phyloP scores from a whole-genome alignment of 2,888 invertebrate genomes.

The Acronicta aceris region DNA sequence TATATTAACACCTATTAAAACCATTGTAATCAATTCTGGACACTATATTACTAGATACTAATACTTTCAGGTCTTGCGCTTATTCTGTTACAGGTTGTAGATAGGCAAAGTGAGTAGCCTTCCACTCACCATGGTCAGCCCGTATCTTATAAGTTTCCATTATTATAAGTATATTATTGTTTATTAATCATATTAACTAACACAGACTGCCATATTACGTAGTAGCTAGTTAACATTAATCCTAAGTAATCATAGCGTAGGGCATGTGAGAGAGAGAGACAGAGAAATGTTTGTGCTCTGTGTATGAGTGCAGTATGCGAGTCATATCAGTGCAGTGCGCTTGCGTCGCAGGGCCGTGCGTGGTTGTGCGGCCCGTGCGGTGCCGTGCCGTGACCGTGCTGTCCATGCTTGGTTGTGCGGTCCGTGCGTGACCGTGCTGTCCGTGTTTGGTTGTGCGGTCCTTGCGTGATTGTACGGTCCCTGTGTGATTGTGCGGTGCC shows the following conservation, averaged over 20 bases:
- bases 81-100: too few species aligned
- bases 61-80: too few species aligned
- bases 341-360: neutral
- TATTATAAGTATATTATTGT: constrained; percentile 11
- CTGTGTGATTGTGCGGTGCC: too few species aligned
- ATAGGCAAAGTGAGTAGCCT: constrained; percentile 8
- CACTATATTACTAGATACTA: too few species aligned
- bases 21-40: too few species aligned
- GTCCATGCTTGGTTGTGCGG: too few species aligned
- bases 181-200: constrained; percentile 56
- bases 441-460: constrained; percentile 6
- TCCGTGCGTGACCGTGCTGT: neutral
- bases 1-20: too few species aligned
- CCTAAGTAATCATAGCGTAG: constrained; percentile 49
- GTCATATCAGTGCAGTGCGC: neutral
- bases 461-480: too few species aligned
- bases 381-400: too few species aligned
- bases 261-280: constrained; percentile 7
- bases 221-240: constrained; percentile 53
- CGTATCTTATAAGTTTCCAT: constrained; percentile 34
- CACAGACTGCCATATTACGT: constrained; percentile 75
- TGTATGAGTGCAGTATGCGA: constrained; percentile 6
- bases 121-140: constrained; percentile 24
- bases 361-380: too few species aligned
- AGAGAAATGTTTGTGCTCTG: neutral